These are phyloP conservation scores for Amphimallon solstitiale DNA, from an alignment of 2,888 invertebrate species.

Conservation along the genomic window DNA sequence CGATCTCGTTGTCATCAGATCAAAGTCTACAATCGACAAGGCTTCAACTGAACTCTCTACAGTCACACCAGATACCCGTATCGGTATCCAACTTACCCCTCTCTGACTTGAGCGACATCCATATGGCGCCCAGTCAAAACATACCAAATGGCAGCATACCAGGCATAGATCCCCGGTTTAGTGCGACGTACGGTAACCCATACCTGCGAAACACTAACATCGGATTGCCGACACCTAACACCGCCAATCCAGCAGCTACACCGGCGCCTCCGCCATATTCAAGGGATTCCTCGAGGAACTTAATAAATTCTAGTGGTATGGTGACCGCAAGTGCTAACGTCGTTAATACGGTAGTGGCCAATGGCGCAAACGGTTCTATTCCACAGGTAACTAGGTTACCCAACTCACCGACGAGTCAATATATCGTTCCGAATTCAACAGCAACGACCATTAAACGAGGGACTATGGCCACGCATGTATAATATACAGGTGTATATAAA, in stretches of 20 bases:
- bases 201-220: conserved; percentile 78
- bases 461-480: conserved; percentile 75
- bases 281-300: conserved; percentile 57
- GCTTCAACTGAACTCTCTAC: conserved; percentile 61
- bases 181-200: conserved; percentile 90
- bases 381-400: conserved; percentile 67
- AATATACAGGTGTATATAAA: conserved; percentile 54
- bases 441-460: conserved; percentile 71
- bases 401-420: conserved; percentile 65
- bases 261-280: conserved; percentile 83
- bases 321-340: conserved; percentile 59
- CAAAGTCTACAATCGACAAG: conserved; percentile 63
- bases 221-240: conserved; percentile 72
- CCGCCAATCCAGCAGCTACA: conserved; percentile 79
- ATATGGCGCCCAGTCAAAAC: conserved; percentile 52
- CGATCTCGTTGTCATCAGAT: conserved; percentile 68
- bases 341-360: conserved; percentile 64
- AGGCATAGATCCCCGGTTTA: conserved; percentile 83
- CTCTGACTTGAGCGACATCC: conserved; percentile 59
- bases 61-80: conserved; percentile 56
- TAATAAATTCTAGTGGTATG: conserved; percentile 57
- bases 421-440: conserved; percentile 68
- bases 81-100: conserved; percentile 56
- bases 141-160: conserved; percentile 58
- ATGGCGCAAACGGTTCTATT: conserved; percentile 63